Evolutionary conservation across 92 coral and sea anemone species (phyloP).

Genomic region (Porites rus): DNA sequence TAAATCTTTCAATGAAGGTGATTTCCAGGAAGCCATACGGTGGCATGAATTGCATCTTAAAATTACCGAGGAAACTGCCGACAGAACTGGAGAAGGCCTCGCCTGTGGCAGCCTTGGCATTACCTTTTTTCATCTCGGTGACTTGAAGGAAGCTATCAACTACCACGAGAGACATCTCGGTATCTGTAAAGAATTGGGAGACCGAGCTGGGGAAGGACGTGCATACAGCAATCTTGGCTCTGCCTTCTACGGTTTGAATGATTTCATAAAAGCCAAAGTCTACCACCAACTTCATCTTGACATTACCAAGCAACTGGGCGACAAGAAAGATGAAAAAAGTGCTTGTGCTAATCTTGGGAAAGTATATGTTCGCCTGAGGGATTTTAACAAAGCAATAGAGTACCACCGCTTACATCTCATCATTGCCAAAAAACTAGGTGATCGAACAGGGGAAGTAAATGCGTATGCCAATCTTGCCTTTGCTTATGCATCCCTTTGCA

Average conservation of each 20-base stretch:
- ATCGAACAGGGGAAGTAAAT: not conserved
- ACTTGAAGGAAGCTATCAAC: not conserved
- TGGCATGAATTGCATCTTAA: slow-evolving; percentile 12
- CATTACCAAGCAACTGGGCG: slow-evolving; percentile 1
- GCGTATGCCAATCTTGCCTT: slow-evolving; percentile 19
- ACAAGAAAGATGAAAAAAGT: not conserved
- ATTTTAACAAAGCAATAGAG: slow-evolving; percentile 5
- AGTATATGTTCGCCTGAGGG: not conserved
- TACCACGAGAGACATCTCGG: not conserved
- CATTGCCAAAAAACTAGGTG: slow-evolving; percentile 8
- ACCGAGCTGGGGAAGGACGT: slow-evolving; percentile 5
- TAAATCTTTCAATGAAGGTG: not conserved
- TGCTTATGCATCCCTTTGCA: not conserved
- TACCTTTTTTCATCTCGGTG: not conserved
- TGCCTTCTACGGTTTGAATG: not conserved
- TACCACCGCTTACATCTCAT: not conserved
- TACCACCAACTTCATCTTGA: not conserved
- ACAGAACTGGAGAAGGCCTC: slow-evolving; percentile 7
- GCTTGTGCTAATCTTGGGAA: slow-evolving; percentile 1
- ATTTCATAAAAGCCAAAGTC: not conserved
- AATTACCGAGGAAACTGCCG: not conserved
- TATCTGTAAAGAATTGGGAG: slow-evolving; percentile 20
- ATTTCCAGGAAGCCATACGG: slow-evolving; percentile 3
- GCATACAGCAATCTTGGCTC: slow-evolving; percentile 8
- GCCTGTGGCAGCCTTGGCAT: slow-evolving; percentile 15